These are phyloP conservation scores for Lichenostomus cassidix DNA, from an alignment of 2,113 vertebrate species.

Conservation along the genomic window DNA sequence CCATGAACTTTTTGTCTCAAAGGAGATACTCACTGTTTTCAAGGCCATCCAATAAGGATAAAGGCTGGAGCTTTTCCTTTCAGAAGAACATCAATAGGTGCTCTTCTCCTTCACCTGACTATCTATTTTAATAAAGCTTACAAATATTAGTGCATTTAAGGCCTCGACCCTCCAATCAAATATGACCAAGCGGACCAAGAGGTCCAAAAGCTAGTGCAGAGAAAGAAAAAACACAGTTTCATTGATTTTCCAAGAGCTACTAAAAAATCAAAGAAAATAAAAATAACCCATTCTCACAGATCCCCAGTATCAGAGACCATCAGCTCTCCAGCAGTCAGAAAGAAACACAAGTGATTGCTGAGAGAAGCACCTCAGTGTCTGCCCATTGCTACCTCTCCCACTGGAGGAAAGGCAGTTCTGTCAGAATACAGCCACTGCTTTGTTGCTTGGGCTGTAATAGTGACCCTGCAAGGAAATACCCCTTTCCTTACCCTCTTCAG, in stretches of 20 bases:
- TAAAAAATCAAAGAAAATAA: background rate
- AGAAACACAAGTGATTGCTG: background rate
- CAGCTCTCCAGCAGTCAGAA: background rate
- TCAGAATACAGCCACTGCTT: background rate
- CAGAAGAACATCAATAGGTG: background rate
- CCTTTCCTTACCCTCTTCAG: constrained; percentile 85
- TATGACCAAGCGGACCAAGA: background rate
- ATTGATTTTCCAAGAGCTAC: background rate
- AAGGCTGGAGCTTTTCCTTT: background rate
- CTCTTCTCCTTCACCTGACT: background rate
- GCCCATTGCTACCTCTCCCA: background rate
- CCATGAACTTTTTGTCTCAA: background rate
- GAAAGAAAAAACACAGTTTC: background rate
- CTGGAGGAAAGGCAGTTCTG: background rate
- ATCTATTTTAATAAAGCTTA: background rate
- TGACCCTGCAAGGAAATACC: background rate
- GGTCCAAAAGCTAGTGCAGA: background rate
- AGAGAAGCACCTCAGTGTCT: background rate
- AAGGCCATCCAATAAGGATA: background rate
- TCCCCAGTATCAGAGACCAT: background rate
- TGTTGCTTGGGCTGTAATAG: background rate
- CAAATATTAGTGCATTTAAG: background rate
- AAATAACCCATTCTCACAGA: background rate
- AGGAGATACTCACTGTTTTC: background rate
- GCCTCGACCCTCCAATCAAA: background rate